Conservation (phyloP, 2,888 invertebrate genomes). For the Bibio marci region DNA sequence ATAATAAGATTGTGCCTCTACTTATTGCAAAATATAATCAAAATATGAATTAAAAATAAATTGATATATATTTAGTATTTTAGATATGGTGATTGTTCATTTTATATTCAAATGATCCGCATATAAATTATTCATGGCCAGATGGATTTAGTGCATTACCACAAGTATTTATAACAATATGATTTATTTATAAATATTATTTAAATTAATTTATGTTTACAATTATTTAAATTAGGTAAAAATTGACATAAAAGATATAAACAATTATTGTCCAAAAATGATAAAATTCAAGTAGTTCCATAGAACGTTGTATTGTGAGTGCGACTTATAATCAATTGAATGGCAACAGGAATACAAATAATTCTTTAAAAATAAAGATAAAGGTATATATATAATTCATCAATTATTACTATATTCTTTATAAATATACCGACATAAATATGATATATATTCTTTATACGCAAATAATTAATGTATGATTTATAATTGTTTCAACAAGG, state of each 20-base stretch:
- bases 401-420: not conserved
- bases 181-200: not conserved
- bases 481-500: conserved; percentile 29
- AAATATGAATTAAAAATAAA: conserved; percentile 4
- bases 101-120: conserved; percentile 66
- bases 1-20: not conserved
- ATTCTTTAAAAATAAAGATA: conserved; percentile 55
- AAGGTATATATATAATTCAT: conserved; percentile 44
- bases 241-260: conserved; percentile 53
- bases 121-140: conserved; percentile 59
- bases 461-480: conserved; percentile 6
- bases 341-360: conserved; percentile 87
- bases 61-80: conserved; percentile 20
- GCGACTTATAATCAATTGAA: conserved; percentile 39
- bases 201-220: conserved; percentile 32
- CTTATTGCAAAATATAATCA: not conserved
- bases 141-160: conserved; percentile 69
- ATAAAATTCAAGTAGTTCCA: conserved; percentile 53
- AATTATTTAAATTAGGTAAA: conserved; percentile 56
- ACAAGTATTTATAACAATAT: conserved; percentile 36
- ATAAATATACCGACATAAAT: not conserved
- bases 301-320: conserved; percentile 73
- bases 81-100: conserved; percentile 28
- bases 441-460: not conserved
- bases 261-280: conserved; percentile 40